Evolutionary conservation across 2,113 vertebrate genomes (phyloP).

Genomic region (Seriola rivoliana): DNA sequence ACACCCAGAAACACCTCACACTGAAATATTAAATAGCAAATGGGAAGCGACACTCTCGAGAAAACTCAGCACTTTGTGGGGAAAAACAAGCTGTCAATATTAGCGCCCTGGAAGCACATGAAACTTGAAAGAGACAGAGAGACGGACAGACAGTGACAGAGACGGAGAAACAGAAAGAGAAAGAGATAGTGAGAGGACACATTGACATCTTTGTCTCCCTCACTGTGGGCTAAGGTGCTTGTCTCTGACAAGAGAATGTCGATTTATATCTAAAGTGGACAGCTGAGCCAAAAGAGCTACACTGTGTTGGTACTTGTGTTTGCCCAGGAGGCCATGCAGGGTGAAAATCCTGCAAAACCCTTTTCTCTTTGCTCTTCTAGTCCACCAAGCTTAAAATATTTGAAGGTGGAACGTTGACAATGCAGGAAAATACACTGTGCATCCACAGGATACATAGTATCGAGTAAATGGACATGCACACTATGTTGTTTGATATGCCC

Average conservation of each 20-base stretch:
- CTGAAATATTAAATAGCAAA: conserved; percentile 84
- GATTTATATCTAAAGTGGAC: conserved; percentile 58
- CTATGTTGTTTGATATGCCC: neutral
- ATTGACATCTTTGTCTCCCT: conserved; percentile 51
- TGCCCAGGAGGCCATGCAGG: neutral
- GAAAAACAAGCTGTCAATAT: conserved; percentile 76
- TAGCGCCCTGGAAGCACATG: conserved; percentile 20
- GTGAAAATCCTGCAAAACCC: conserved; percentile 3
- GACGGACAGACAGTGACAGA: conserved; percentile 37
- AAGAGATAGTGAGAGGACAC: conserved; percentile 26
- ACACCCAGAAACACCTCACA: conserved; percentile 58
- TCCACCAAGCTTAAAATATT: neutral
- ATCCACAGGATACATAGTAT: neutral
- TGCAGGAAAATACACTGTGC: neutral
- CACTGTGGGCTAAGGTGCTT: conserved; percentile 37
- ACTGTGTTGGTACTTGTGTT: conserved; percentile 3
- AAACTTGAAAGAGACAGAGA: conserved; percentile 39
- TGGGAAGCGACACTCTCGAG: conserved; percentile 77
- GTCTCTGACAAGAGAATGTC: conserved; percentile 47
- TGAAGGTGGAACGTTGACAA: neutral
- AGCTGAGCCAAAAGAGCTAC: conserved; percentile 42
- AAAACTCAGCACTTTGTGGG: conserved; percentile 75
- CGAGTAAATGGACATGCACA: conserved; percentile 7
- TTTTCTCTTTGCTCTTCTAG: neutral
- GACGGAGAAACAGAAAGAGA: conserved; percentile 42